Percentiles rank a stretch among this genome's conserved stretches.
Conservation (phyloP, 2,888 invertebrate species). For the Argynnis bischoffii region DNA sequence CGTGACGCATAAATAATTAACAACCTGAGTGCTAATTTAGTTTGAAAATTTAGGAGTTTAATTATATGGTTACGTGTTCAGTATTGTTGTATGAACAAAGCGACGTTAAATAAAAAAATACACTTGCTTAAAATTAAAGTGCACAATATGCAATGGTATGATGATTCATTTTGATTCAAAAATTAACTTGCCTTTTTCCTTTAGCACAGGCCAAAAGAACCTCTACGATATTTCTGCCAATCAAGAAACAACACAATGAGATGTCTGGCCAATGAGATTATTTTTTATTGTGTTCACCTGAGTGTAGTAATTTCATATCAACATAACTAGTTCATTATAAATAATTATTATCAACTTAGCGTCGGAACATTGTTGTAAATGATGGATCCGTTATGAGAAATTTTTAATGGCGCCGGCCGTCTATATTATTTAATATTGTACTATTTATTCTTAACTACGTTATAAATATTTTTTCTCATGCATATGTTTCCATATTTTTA, state of each 20-base stretch:
- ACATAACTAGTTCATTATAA: constrained; percentile 30
- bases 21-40: background rate
- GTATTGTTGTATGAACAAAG: constrained; percentile 11
- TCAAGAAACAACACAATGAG: constrained; percentile 42
- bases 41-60: constrained; percentile 8
- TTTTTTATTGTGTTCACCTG: constrained; percentile 13
- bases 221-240: constrained; percentile 73
- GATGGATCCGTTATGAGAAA: constrained; percentile 24
- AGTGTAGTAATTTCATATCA: constrained; percentile 15
- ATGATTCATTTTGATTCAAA: constrained; percentile 3
- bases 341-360: constrained; percentile 28
- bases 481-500: background rate
- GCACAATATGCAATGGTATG: background rate
- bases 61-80: constrained; percentile 2
- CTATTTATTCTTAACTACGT: background rate
- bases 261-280: constrained; percentile 2
- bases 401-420: constrained; percentile 8
- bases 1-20: constrained; percentile 11
- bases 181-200: constrained; percentile 66
- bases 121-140: constrained; percentile 1
- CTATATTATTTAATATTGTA: constrained; percentile 12
- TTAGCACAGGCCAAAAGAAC: constrained; percentile 59
- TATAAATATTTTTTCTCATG: background rate
- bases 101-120: background rate
- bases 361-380: constrained; percentile 28